Base-by-base conservation (phyloP, 2,113 vertebrate genomes). In the Agapornis roseicollis region DNA sequence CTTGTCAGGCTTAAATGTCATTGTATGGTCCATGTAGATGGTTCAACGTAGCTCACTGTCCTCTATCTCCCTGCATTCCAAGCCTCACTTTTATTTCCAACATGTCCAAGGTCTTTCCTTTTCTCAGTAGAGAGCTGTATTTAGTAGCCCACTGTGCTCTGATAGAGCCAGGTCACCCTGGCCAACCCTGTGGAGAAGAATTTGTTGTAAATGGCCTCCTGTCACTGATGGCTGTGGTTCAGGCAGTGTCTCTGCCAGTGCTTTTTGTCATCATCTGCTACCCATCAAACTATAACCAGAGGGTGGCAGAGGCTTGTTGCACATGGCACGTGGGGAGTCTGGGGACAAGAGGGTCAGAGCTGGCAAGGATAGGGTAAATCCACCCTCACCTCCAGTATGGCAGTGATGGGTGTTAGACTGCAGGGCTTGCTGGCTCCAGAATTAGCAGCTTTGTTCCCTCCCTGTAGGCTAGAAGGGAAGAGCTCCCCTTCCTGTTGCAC, bases 1-100 rank as follows among this genome's bases (percentile, higher is more conserved):
- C 27, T 94, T 29, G 1, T 73, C 79, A 88, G 61, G 28, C 53
- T 94, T 92, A 89, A 94, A 87, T 79, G 84, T 90, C 84, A 64
- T 64, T 3, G 1, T 76, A 41, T 2, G 0, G 29, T 87, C 87
- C 44, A 49, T 19, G 41, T 39, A 95, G 81, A 73, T 90, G 63
- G 37, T 87, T 89, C 71, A 80, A 50, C 76, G 80, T 83, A 84
- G 42, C 55, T 90, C 42, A 14, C 33, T 20, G 39, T 66, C 66
- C 74, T 89, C 39, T 11, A 44, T 60, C 33, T 65, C 25, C 18
- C 27, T 65, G 50, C 4, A 17, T 89, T 89, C 93, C 37, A 72
- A 93, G 39, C 8, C 20, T 28, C 13, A 13, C 8, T 72, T 91
- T 46, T 18, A 58, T 86, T 85, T 92, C 53, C 37, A 69, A 13